Conservation (phyloP, 2,888 invertebrate genomes). For the Fissipunctia ypsillon region DNA sequence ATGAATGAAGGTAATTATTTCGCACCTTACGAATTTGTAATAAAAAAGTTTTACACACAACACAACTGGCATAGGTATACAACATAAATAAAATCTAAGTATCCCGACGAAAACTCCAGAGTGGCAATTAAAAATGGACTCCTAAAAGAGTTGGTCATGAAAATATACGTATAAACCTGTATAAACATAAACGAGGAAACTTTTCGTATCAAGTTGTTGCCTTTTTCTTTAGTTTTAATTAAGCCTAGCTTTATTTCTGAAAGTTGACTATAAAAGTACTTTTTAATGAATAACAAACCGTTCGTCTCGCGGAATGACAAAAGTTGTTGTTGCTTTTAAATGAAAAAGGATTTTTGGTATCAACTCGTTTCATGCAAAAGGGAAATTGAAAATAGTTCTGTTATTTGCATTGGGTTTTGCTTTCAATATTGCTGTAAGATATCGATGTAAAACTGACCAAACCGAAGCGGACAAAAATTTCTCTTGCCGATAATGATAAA, state of each 20-base stretch:
- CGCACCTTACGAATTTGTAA: too few relatives aligned
- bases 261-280: conserved; percentile 42
- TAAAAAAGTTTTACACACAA: not conserved
- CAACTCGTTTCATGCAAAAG: conserved; percentile 12
- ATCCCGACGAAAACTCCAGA: conserved; percentile 44
- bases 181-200: conserved; percentile 63
- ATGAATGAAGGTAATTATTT: too few relatives aligned
- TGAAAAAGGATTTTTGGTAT: conserved; percentile 20
- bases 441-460: not conserved
- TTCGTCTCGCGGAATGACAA: conserved; percentile 25
- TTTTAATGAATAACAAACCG: conserved; percentile 54
- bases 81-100: not conserved
- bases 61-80: not conserved
- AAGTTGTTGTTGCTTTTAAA: conserved; percentile 41
- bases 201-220: conserved; percentile 64
- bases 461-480: not conserved
- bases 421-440: not conserved
- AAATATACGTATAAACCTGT: conserved; percentile 48
- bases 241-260: conserved; percentile 58
- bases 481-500: not conserved
- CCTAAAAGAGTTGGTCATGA: conserved; percentile 56
- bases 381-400: conserved; percentile 13
- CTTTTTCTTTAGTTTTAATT: conserved; percentile 65
- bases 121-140: conserved; percentile 58
- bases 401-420: not conserved